Evolutionary conservation across 2,888 invertebrate genomes (phyloP).

Genomic region (Aporophyla nigra): DNA sequence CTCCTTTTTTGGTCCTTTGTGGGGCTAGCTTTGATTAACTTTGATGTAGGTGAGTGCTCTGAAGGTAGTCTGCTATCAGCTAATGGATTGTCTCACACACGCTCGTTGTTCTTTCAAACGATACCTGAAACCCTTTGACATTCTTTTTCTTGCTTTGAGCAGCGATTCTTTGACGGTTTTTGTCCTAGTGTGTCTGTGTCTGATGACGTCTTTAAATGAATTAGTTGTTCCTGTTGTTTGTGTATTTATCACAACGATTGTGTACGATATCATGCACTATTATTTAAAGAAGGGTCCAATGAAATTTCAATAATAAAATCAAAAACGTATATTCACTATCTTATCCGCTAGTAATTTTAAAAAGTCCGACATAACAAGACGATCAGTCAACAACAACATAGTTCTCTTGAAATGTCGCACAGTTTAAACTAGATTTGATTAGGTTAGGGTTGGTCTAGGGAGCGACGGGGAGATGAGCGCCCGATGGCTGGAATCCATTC

Average conservation of each 20-base stretch:
- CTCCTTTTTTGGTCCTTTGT: slow-evolving; percentile 89
- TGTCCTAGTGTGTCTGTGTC: neutral
- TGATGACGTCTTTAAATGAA: neutral
- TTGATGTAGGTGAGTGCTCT: slow-evolving; percentile 89
- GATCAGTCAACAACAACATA: slow-evolving; percentile 53
- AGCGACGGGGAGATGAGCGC: slow-evolving; percentile 76
- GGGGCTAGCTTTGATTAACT: slow-evolving; percentile 90
- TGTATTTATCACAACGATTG: neutral
- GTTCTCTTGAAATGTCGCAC: slow-evolving; percentile 54
- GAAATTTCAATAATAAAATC: slow-evolving; percentile 51
- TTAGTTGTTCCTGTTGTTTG: neutral
- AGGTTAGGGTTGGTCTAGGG: slow-evolving; percentile 48
- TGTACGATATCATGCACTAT: neutral
- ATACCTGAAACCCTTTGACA: slow-evolving; percentile 74
- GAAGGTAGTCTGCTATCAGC: slow-evolving; percentile 66
- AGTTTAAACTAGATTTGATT: slow-evolving; percentile 63
- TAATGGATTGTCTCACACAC: slow-evolving; percentile 85
- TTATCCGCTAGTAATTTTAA: slow-evolving; percentile 66
- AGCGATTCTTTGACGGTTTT: neutral
- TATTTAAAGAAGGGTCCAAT: slow-evolving; percentile 12
- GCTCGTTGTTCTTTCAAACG: slow-evolving; percentile 65
- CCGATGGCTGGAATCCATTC: slow-evolving; percentile 88
- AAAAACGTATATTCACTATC: slow-evolving; percentile 69
- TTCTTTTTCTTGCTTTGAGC: slow-evolving; percentile 30
- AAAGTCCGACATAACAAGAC: slow-evolving; percentile 57